phyloP scores from a whole-genome alignment of 2,888 invertebrate species.

The Hirtodrosophila confusa region DNA sequence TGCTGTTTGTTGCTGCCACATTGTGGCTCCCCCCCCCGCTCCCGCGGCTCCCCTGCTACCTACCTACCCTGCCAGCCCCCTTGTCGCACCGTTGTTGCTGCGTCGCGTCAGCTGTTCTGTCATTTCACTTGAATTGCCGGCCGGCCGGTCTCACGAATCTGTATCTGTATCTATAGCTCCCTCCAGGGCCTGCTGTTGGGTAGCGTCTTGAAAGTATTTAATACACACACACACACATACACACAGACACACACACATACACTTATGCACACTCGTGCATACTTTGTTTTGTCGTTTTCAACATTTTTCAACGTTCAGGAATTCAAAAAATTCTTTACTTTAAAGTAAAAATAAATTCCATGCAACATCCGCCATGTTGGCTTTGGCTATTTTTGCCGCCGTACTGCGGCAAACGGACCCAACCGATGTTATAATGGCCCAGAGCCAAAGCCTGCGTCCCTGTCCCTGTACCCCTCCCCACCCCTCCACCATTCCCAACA shows the following conservation, averaged over 20 bases:
- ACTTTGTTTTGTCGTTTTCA: slow-evolving; percentile 74
- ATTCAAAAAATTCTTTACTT: slow-evolving; percentile 77
- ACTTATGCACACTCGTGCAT: slow-evolving; percentile 51
- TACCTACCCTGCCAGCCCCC: background rate
- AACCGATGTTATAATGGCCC: slow-evolving; percentile 60
- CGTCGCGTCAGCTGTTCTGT: slow-evolving; percentile 59
- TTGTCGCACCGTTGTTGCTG: slow-evolving; percentile 7
- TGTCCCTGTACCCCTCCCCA: background rate
- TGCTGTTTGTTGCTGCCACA: slow-evolving; percentile 5
- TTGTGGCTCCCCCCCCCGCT: background rate
- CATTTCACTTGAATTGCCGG: slow-evolving; percentile 62
- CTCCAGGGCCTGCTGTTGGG: slow-evolving; percentile 39
- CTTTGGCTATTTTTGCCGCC: slow-evolving; percentile 75
- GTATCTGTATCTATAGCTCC: slow-evolving; percentile 16
- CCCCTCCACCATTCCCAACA: background rate
- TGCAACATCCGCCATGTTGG: slow-evolving; percentile 79
- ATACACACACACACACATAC: slow-evolving; percentile 32
- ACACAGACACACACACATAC: slow-evolving; percentile 23
- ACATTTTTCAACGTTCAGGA: slow-evolving; percentile 77
- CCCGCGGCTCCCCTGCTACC: background rate
- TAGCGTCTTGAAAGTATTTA: slow-evolving; percentile 61
- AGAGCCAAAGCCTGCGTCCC: slow-evolving; percentile 43
- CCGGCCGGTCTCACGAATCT: slow-evolving; percentile 46
- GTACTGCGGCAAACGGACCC: slow-evolving; percentile 42
- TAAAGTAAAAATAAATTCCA: slow-evolving; percentile 79